Evolutionary conservation across 2,797 vertebrate genomes (phyloP).

Genomic region (Phrynocephalus vlangalii): DNA sequence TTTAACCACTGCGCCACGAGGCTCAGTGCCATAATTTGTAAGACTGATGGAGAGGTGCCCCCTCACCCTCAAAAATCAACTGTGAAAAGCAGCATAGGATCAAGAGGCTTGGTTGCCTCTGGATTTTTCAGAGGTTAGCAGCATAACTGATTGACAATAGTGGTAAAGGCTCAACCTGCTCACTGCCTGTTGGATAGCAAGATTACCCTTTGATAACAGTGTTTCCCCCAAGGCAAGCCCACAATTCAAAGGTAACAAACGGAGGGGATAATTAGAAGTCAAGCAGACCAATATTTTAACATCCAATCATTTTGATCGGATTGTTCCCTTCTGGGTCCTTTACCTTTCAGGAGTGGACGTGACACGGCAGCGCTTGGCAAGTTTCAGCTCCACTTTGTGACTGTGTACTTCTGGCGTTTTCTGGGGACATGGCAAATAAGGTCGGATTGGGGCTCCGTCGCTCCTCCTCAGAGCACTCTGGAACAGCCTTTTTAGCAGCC

Average conservation of each 20-base stretch:
- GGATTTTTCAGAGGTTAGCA: too few species aligned
- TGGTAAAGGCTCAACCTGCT: too few species aligned
- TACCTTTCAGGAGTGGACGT: constrained; percentile 83
- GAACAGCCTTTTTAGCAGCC: constrained; percentile 69
- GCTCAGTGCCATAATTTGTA: too few species aligned
- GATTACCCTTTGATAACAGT: too few species aligned
- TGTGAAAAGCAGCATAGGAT: too few species aligned
- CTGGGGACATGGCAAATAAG: rapidly evolving
- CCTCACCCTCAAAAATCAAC: too few species aligned
- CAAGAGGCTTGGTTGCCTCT: too few species aligned
- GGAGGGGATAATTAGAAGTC: neutral
- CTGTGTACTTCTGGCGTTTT: neutral
- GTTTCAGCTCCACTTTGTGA: neutral
- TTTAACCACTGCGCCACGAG: too few species aligned
- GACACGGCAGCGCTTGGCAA: neutral
- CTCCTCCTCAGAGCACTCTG: constrained; percentile 38
- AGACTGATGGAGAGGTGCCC: too few species aligned
- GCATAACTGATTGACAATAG: too few species aligned
- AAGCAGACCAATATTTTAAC: neutral
- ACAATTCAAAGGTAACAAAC: neutral
- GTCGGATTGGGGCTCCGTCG: neutral
- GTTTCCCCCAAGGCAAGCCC: too few species aligned
- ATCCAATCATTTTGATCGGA: rapidly evolving
- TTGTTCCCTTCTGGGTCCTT: constrained; percentile 16
- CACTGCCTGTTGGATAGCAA: too few species aligned